Evolutionary conservation across 1,140 invertebrate genomes (phyloP).

Genomic region (Eriosoma lanigerum): DNA sequence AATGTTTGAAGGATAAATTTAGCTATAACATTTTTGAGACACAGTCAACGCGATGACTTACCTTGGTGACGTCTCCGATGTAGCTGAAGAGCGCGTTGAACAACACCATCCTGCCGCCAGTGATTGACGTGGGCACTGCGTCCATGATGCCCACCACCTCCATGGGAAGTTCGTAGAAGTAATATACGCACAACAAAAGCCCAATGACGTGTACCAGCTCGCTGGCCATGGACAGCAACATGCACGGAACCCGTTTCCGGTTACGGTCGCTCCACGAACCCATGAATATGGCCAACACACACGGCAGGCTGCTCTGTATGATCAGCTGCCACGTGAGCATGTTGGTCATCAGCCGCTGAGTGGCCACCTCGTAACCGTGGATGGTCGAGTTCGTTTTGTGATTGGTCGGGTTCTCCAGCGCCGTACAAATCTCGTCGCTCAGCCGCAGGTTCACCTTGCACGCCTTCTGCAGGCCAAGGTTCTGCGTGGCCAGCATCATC

Average conservation of each 20-base stretch:
- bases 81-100: slow-evolving; percentile 89
- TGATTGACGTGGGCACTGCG: slow-evolving; percentile 73
- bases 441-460: slow-evolving; percentile 77
- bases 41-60: slow-evolving; percentile 63
- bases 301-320: slow-evolving; percentile 73
- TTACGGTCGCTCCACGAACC: slow-evolving; percentile 62
- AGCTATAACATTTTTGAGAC: not conserved
- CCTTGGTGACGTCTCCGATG: slow-evolving; percentile 79
- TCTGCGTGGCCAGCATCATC: slow-evolving; percentile 73
- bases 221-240: slow-evolving; percentile 78
- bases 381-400: slow-evolving; percentile 59
- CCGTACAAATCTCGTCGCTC: slow-evolving; percentile 70
- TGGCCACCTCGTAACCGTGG: slow-evolving; percentile 59
- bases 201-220: slow-evolving; percentile 75
- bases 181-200: slow-evolving; percentile 76
- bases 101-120: slow-evolving; percentile 85
- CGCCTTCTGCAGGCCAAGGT: slow-evolving; percentile 80
- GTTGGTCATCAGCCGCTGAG: slow-evolving; percentile 70
- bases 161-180: slow-evolving; percentile 67
- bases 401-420: slow-evolving; percentile 65
- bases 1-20: no score
- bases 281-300: slow-evolving; percentile 73
- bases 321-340: slow-evolving; percentile 80
- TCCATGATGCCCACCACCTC: slow-evolving; percentile 74
- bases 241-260: slow-evolving; percentile 77